Conservation (phyloP, 2,113 vertebrate species). For the Ancistrus triradiatus region DNA sequence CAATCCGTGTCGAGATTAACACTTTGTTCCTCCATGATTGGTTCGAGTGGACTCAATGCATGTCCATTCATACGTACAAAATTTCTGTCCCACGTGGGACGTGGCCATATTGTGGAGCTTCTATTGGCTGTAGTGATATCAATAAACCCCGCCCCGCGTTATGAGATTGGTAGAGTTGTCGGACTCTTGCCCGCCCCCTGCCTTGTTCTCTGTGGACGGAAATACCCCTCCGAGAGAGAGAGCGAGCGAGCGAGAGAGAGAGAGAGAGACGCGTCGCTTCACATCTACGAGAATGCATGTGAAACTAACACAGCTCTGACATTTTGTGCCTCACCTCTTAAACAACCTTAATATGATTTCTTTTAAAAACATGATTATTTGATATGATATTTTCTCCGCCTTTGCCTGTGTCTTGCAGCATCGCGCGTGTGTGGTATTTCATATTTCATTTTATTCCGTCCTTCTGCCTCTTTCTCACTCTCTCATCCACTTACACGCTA, state of each 20-base stretch:
- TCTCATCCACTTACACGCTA: slow-evolving; percentile 8
- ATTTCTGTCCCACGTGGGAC: slow-evolving; percentile 68
- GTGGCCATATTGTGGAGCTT: not conserved
- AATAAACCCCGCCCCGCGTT: slow-evolving; percentile 40
- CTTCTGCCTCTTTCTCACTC: slow-evolving; percentile 8
- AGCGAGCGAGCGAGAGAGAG: slow-evolving; percentile 52
- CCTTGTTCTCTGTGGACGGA: slow-evolving; percentile 67
- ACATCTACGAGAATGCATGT: slow-evolving; percentile 59
- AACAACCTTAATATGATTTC: slow-evolving; percentile 59
- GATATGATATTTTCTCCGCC: slow-evolving; percentile 55
- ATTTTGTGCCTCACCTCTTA: slow-evolving; percentile 56
- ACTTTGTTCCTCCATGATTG: slow-evolving; percentile 62
- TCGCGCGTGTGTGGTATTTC: slow-evolving; percentile 29
- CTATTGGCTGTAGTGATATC: slow-evolving; percentile 48
- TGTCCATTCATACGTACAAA: slow-evolving; percentile 45
- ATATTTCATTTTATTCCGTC: slow-evolving; percentile 43
- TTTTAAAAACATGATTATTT: slow-evolving; percentile 57
- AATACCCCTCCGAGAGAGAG: slow-evolving; percentile 59
- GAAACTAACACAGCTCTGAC: slow-evolving; percentile 59
- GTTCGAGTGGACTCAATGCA: slow-evolving; percentile 41
- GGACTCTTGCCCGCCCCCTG: slow-evolving; percentile 13
- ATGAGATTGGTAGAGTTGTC: slow-evolving; percentile 57
- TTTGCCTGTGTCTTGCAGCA: slow-evolving; percentile 43
- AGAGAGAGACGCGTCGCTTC: slow-evolving; percentile 43
- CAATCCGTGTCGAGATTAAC: slow-evolving; percentile 71